These are phyloP conservation scores for Napeogenes inachia DNA, from an alignment of 2,888 invertebrate genomes.

Conservation along the genomic window DNA sequence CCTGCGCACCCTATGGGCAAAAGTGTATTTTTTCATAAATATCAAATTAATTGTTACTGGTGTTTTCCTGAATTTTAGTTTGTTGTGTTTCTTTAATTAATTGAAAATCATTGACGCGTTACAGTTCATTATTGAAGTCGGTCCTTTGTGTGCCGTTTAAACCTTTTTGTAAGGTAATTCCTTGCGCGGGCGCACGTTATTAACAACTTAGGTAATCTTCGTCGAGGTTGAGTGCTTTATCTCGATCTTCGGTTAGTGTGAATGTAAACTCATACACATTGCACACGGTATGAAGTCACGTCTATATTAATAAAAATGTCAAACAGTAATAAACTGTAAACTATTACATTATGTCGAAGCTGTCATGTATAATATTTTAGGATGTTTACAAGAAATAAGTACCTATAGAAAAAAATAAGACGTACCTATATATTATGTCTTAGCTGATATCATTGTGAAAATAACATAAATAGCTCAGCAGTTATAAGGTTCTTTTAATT, in stretches of 20 bases:
- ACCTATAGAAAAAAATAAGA: no score
- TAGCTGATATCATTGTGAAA: no score
- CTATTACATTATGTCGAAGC: background rate
- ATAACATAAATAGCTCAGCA: no score
- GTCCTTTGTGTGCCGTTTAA: constrained; percentile 62
- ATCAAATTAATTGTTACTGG: constrained; percentile 39
- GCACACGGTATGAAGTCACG: constrained; percentile 29
- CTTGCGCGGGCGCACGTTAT: constrained; percentile 49
- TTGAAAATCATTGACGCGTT: constrained; percentile 35
- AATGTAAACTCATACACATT: constrained; percentile 28
- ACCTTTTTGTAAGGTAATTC: constrained; percentile 42
- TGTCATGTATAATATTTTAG: background rate
- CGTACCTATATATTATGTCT: no score
- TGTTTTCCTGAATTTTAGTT: constrained; percentile 58
- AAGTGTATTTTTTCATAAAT: constrained; percentile 61
- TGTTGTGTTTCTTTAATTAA: constrained; percentile 48
- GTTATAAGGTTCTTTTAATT: no score
- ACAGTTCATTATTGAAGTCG: constrained; percentile 46
- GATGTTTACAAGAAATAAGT: background rate
- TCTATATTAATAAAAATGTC: constrained; percentile 12
- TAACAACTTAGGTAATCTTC: constrained; percentile 48
- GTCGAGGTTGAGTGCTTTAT: constrained; percentile 53
- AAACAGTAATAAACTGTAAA: background rate
- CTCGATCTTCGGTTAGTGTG: constrained; percentile 37
- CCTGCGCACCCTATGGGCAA: constrained; percentile 58